phyloP scores from a whole-genome alignment of 23 tunicate genomes.

The Oikopleura albicans region DNA sequence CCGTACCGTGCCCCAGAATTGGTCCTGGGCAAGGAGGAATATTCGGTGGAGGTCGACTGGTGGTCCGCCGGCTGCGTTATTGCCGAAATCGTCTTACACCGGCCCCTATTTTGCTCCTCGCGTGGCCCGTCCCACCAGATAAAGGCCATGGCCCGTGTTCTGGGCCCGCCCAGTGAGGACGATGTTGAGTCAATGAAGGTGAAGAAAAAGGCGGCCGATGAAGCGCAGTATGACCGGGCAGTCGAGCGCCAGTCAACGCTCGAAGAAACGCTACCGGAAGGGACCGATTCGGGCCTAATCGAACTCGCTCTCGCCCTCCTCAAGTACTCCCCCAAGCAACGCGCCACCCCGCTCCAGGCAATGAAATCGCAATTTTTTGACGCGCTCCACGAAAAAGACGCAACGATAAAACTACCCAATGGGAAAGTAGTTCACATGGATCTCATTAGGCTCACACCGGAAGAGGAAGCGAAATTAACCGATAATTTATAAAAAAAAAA shows the following conservation, averaged over 20 bases:
- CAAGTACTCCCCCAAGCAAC: neutral
- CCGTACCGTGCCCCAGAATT: slow-evolving; percentile 13
- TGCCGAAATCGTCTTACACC: neutral
- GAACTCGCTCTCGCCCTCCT: neutral
- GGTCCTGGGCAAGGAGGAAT: slow-evolving; percentile 13
- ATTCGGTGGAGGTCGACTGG: slow-evolving; percentile 18
- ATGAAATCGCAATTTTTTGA: neutral
- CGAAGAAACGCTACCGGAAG: slow-evolving; percentile 13
- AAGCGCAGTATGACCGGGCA: neutral
- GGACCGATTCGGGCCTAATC: neutral
- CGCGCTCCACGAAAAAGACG: neutral
- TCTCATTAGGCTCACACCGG: neutral
- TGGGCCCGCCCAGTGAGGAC: neutral
- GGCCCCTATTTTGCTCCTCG: slow-evolving; percentile 6
- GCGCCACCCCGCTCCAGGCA: slow-evolving; percentile 6
- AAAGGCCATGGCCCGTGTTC: slow-evolving; percentile 4
- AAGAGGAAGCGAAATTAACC: neutral
- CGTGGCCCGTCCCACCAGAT: slow-evolving; percentile 5
- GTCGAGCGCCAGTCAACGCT: neutral
- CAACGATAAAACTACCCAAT: neutral
- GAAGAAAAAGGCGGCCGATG: neutral
- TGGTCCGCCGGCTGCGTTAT: slow-evolving; percentile 15
- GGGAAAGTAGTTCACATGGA: neutral
- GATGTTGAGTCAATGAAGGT: neutral
- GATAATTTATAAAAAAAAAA: neutral